Evolutionary conservation across 2,888 invertebrate genomes (phyloP).

Genomic region (Aelia acuminata): DNA sequence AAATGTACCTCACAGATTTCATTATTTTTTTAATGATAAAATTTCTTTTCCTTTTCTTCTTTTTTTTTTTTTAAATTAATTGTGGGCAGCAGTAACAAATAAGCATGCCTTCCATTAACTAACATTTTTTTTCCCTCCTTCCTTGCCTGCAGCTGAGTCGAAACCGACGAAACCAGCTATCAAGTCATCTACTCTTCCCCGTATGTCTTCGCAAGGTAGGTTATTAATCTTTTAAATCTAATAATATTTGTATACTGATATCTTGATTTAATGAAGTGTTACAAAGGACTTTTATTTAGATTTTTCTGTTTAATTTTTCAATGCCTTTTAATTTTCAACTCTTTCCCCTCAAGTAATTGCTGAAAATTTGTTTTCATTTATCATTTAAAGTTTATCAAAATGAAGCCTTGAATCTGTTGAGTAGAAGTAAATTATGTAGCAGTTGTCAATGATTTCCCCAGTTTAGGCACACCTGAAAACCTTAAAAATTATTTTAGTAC

Average conservation of each 20-base stretch:
- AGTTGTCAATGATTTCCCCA: too few relatives aligned
- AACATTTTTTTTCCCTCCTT: constrained; percentile 62
- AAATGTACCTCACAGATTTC: constrained; percentile 52
- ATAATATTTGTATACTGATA: neutral
- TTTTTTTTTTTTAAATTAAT: neutral
- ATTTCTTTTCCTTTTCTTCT: neutral
- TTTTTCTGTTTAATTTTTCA: neutral
- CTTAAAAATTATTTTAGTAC: too few relatives aligned
- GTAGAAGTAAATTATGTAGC: neutral
- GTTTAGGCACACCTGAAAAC: too few relatives aligned
- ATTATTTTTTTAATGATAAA: neutral
- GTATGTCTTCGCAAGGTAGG: constrained; percentile 95
- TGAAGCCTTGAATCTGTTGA: neutral
- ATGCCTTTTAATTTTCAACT: neutral
- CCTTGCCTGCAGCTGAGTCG: constrained; percentile 80
- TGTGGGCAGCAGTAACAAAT: constrained; percentile 48
- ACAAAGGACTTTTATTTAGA: neutral
- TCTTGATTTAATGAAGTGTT: neutral
- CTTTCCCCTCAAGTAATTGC: neutral
- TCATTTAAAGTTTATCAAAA: neutral
- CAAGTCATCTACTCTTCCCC: constrained; percentile 94
- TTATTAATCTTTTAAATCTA: neutral
- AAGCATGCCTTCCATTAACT: constrained; percentile 57
- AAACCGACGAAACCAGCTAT: constrained; percentile 97
- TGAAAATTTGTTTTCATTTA: too few relatives aligned